Evolutionary conservation across 2,113 vertebrate genomes (phyloP).

Genomic region (Orycteropus afer): DNA sequence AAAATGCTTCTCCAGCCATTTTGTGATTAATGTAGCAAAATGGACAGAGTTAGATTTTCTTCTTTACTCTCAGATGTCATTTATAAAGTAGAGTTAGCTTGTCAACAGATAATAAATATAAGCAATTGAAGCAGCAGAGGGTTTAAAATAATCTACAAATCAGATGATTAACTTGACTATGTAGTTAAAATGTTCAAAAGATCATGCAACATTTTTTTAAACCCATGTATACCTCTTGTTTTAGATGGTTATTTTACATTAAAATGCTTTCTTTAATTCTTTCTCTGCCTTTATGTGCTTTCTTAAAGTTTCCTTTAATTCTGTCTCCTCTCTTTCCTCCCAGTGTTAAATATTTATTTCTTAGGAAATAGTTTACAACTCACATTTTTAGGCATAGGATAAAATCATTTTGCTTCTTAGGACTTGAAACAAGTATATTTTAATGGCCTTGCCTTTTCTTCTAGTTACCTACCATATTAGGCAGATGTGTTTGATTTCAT

Average conservation of each 20-base stretch:
- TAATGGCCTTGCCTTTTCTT: not conserved
- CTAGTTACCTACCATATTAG: not conserved
- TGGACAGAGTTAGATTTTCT: not conserved
- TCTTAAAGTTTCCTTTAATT: not conserved
- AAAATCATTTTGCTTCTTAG: not conserved
- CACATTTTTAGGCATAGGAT: not conserved
- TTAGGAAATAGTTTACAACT: slow-evolving; percentile 19
- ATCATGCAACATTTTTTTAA: no score
- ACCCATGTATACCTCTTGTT: not conserved
- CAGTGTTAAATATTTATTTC: not conserved
- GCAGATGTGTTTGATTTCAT: not conserved
- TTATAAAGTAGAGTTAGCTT: not conserved
- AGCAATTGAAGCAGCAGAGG: not conserved
- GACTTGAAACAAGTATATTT: not conserved
- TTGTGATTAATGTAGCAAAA: not conserved
- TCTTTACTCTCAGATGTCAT: not conserved
- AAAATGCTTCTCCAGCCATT: not conserved
- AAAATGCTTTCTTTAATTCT: not conserved
- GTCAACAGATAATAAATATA: not conserved
- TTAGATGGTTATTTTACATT: not conserved
- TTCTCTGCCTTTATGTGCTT: not conserved
- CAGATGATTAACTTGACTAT: not conserved
- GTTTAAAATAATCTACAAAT: not conserved
- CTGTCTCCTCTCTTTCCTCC: not conserved
- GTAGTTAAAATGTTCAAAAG: not conserved